Evolutionary conservation across 2,113 vertebrate genomes (phyloP), one percentile per base, ranked within the genome.

Genomic region (Heterocephalus glaber): DNA sequence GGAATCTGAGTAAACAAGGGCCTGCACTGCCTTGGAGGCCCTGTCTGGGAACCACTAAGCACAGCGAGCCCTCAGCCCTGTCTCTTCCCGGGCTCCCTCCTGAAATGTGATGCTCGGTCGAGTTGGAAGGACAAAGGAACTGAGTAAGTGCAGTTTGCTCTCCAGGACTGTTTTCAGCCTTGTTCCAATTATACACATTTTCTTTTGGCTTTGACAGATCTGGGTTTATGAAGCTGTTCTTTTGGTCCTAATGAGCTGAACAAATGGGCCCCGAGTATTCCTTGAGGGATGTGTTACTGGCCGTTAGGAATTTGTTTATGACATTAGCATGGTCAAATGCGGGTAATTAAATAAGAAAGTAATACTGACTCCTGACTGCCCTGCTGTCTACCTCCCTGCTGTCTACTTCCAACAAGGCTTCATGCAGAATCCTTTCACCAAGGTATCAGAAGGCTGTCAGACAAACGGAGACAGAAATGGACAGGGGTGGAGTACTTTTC

Each of bases 1-100:
- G 86, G 96, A 97, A 91, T 97, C 92, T 89, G 87, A 95, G 95
- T 96, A 98, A 98, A 98, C 95, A 98, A 97, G 96, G 76, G 0
- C 97, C 96, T 97, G 96, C 85, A 93, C 89, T 97, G 0, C 0
- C 94, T 92, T 97, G n/a, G 35, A 86, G 33, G 93, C 96, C 98
- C 96, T 54, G 95, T 97, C 97, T 95, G 20, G 96, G 97, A 96
- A 96, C 97, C 91, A 97, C 90, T 96, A 98, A 98, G 97, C n/a
- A 47, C 60, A 96, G 61, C 6, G 1, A 38, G 96, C 95, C 86
- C 95, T 97, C 86, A 1, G 9, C 86, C 74, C 89, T 58, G n/a
- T 96, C 93, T 94, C 90, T 70, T 90, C 86, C 94, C 54, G 85
- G 96, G 80, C 44, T 91, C 94, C 52, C 79, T 98, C 66, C 68